phyloP scores from a whole-genome alignment of 2,888 invertebrate genomes.

The Zygaena filipendulae region DNA sequence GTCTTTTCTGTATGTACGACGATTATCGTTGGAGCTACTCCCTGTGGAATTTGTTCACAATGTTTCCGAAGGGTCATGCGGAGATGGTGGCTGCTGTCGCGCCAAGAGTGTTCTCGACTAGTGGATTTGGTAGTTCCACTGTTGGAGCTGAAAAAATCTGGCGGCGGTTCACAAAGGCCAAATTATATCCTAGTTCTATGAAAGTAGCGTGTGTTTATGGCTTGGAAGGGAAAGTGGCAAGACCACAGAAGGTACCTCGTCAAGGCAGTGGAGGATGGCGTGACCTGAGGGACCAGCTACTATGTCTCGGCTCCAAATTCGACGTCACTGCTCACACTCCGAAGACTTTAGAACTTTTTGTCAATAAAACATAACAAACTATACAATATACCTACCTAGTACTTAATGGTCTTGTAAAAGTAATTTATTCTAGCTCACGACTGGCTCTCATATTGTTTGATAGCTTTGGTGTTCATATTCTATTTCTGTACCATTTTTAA shows the following conservation, averaged over 20 bases:
- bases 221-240: slow-evolving; percentile 18
- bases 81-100: slow-evolving; percentile 24
- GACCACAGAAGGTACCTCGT: slow-evolving; percentile 13
- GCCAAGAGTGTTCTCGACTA: slow-evolving; percentile 26
- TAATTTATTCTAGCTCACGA: too few species aligned
- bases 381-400: too few species aligned
- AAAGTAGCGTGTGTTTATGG: slow-evolving; percentile 22
- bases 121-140: too few species aligned
- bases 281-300: slow-evolving; percentile 28
- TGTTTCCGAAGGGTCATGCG: slow-evolving; percentile 18
- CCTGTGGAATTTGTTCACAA: slow-evolving; percentile 22
- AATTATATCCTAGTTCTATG: slow-evolving; percentile 22
- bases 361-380: too few species aligned
- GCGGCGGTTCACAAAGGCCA: slow-evolving; percentile 6
- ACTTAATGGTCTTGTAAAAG: too few species aligned
- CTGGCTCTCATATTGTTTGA: too few species aligned
- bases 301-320: slow-evolving; percentile 34
- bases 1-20: slow-evolving; percentile 27
- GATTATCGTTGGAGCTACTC: slow-evolving; percentile 38
- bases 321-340: too few species aligned
- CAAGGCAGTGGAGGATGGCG: slow-evolving; percentile 30
- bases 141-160: slow-evolving; percentile 10
- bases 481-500: too few species aligned
- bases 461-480: too few species aligned
- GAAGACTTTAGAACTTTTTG: too few species aligned